Evolutionary conservation across 2,113 vertebrate species (phyloP), one percentile per base, ranked within the genome.

Genomic region (Bubo blakistoni): DNA sequence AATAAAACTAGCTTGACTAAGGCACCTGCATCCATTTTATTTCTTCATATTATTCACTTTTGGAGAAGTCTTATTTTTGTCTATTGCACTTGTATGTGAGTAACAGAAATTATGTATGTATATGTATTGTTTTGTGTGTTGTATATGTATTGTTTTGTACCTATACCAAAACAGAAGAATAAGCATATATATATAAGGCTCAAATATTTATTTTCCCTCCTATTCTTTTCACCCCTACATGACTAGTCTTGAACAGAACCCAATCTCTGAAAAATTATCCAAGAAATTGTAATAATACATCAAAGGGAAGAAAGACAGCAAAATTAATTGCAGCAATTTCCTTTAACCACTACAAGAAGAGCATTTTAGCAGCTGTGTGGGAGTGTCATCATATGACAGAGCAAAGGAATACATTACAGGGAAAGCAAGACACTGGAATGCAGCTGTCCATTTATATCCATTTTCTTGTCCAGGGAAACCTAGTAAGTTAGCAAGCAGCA

Each of bases 241-340:
- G 66, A 81, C 77, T 44, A 54, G 73, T 80, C 83, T 96, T 98
- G 97, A 97, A 97, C 76, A 70, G 55, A 95, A 52, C 80, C 90
- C 95, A 97, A 92, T 79, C 34, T 67, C 81, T 46, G 67, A 90
- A 96, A 91, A 96, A 86, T 88, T 92, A 94, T 66, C 88, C 90
- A 96, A 91, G 92, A 90, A 92, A 96, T 71, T 78, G 70, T 49
- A 92, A 94, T 62, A 72, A 88, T 73, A 97, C 97, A 98, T 98
- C 97, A 98, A 98, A 98, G 97, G 89, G 90, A 92, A 82, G 95
- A 96, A 61, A 97, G 78, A 96, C 74, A 86, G 63, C 89, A 96
- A 97, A 98, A 98, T 97, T 98, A 98, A 98, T 97, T 97, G 82
- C 95, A 96, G 94, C 63, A 86, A 96, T 97, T 98, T 98, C 94